phyloP scores from a whole-genome alignment of 1,140 invertebrate species.

The Calliphora vicina region DNA sequence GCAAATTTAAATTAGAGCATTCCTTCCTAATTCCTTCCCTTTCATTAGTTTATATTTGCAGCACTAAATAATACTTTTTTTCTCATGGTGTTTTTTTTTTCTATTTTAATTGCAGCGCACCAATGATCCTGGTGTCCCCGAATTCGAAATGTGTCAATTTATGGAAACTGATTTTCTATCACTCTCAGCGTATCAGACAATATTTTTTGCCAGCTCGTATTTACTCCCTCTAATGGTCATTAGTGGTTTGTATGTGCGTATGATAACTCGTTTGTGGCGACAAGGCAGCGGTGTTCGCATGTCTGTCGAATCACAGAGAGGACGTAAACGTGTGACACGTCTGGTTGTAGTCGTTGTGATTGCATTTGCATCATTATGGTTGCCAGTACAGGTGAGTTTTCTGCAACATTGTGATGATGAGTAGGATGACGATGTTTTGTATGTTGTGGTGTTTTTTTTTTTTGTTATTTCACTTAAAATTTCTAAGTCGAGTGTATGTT shows the following conservation, averaged over 20 bases:
- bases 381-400: conserved; percentile 84
- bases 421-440: too few species aligned
- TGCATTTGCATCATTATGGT: conserved; percentile 95
- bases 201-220: conserved; percentile 68
- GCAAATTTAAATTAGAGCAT: too few species aligned
- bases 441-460: too few species aligned
- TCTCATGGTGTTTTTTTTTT: neutral
- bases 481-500: neutral
- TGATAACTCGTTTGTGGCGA: conserved; percentile 88
- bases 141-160: conserved; percentile 30
- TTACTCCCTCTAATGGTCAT: conserved; percentile 84
- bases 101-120: neutral
- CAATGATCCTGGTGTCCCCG: neutral
- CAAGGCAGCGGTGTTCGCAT: conserved; percentile 76
- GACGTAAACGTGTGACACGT: conserved; percentile 89
- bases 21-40: too few species aligned
- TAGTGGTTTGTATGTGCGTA: conserved; percentile 87
- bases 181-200: conserved; percentile 49
- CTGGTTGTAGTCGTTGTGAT: conserved; percentile 94
- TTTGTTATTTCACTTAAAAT: neutral
- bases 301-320: conserved; percentile 73
- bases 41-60: too few species aligned
- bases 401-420: neutral
- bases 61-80: too few species aligned
- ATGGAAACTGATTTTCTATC: conserved; percentile 28